These are phyloP conservation scores for Saccopteryx leptura DNA, from an alignment of 2,113 vertebrate species.

Conservation along the genomic window DNA sequence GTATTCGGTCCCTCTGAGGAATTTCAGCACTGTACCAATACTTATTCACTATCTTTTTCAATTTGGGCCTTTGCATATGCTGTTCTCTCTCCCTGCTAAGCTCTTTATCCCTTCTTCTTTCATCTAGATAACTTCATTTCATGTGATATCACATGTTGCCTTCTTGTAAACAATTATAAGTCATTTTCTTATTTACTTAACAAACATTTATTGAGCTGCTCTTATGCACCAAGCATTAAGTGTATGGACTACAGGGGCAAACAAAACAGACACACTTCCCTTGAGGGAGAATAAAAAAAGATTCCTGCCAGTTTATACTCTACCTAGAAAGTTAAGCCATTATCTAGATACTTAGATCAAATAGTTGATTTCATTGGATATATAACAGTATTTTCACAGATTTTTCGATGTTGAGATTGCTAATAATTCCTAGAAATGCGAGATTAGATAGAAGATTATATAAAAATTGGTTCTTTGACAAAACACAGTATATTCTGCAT, in stretches of 20 bases:
- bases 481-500: constrained; percentile 67
- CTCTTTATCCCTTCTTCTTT: neutral
- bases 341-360: neutral
- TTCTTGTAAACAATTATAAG: constrained; percentile 23
- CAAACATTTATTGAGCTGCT: neutral
- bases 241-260: neutral
- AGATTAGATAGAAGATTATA: constrained; percentile 73
- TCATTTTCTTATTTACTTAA: constrained; percentile 14
- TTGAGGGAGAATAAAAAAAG: constrained; percentile 20
- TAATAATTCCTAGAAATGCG: constrained; percentile 74
- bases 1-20: neutral
- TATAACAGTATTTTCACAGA: neutral
- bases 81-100: neutral
- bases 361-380: neutral
- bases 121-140: neutral
- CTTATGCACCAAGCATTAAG: neutral
- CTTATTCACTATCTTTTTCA: neutral
- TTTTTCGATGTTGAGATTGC: constrained; percentile 78
- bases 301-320: neutral
- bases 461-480: constrained; percentile 62
- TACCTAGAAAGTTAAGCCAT: neutral
- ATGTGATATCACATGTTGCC: neutral
- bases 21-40: neutral
- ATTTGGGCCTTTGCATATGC: neutral
- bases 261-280: neutral